phyloP scores from a whole-genome alignment of 2,113 vertebrate species.

The Prolemur simus region DNA sequence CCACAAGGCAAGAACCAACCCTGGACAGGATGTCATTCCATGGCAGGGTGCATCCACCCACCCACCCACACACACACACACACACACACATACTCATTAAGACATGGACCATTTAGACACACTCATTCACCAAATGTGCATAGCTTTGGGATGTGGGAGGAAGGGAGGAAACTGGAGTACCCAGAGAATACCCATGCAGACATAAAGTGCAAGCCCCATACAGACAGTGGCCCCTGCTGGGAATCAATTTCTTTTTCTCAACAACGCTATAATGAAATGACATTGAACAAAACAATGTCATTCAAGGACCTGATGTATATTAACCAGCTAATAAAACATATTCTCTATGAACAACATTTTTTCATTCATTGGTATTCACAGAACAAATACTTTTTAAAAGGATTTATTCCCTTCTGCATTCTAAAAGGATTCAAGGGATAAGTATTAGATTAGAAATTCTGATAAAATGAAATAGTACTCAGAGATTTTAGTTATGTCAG shows the following conservation, averaged over 20 bases:
- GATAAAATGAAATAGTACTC: constrained; percentile 41
- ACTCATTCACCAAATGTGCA: neutral
- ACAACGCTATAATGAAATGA: neutral
- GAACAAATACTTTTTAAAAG: constrained; percentile 28
- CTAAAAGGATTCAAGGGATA: neutral
- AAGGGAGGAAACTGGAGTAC: neutral
- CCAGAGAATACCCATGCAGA: neutral
- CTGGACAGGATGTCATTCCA: neutral
- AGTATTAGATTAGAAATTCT: constrained; percentile 16
- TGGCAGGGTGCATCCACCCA: neutral
- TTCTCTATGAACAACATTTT: neutral
- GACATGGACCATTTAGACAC: neutral
- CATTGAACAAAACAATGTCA: neutral
- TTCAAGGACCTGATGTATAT: neutral
- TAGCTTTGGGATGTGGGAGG: neutral
- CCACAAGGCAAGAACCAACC: neutral
- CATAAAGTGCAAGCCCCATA: neutral
- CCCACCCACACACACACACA: too few relatives aligned
- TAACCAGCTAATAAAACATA: constrained; percentile 14
- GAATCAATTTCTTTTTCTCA: neutral
- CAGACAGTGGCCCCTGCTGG: neutral
- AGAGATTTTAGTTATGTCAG: neutral
- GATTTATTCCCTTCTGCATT: neutral
- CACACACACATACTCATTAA: neutral
- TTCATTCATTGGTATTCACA: neutral